A percentile compares a stretch with the other conserved stretches of the same genome.
These are phyloP conservation scores for Chinchilla lanigera DNA, from an alignment of 2,113 vertebrate species.

Conservation along the genomic window DNA sequence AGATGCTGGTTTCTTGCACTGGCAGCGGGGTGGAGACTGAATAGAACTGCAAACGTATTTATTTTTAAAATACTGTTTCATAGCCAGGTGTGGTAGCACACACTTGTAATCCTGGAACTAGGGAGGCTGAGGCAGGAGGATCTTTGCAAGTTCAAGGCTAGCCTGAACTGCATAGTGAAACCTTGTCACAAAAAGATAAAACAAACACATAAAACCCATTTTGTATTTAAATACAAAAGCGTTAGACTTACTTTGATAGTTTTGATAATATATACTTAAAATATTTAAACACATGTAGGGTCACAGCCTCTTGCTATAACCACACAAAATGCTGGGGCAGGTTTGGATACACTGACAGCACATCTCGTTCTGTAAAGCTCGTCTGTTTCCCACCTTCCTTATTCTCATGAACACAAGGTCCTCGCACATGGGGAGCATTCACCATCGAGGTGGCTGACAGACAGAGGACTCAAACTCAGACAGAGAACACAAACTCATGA, in stretches of 20 bases:
- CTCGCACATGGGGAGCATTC: neutral
- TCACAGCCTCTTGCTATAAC: neutral
- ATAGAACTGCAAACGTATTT: neutral
- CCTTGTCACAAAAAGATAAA: neutral
- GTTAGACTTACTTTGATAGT: neutral
- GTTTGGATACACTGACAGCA: neutral
- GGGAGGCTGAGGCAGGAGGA: neutral
- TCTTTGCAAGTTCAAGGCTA: neutral
- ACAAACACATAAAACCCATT: neutral
- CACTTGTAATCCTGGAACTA: neutral
- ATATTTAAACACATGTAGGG: neutral
- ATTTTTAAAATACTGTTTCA: neutral
- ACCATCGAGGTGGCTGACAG: accelerated
- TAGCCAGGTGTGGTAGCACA: neutral
- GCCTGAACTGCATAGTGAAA: neutral
- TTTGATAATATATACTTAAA: neutral
- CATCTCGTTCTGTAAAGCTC: accelerated
- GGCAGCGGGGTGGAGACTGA: neutral
- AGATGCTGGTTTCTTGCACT: neutral
- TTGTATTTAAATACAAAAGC: neutral
- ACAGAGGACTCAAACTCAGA: neutral
- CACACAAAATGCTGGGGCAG: neutral
- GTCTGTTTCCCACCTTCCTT: accelerated
- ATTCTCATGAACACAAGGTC: neutral
- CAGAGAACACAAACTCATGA: neutral